phyloP scores from a whole-genome alignment of 2,113 vertebrate species.

The Prionailurus bengalensis region DNA sequence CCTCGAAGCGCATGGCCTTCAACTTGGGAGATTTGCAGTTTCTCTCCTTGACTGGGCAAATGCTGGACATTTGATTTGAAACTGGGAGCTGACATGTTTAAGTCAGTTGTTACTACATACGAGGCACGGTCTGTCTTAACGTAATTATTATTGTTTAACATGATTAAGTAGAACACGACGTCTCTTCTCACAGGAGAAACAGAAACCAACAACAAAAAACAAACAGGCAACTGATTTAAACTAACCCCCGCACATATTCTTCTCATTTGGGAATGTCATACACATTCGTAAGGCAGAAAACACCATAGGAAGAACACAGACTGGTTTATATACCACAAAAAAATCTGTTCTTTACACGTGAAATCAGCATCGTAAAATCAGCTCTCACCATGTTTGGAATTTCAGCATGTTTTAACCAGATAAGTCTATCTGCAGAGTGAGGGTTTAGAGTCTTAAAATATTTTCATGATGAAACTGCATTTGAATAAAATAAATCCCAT shows the following conservation, averaged over 20 bases:
- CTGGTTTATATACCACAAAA: fast-evolving
- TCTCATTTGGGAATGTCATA: not conserved
- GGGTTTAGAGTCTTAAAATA: not conserved
- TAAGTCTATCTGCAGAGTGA: not conserved
- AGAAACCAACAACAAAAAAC: not conserved
- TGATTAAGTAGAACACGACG: not conserved
- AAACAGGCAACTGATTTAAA: not conserved
- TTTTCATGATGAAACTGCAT: not conserved
- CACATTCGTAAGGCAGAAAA: not conserved
- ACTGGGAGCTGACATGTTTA: no score
- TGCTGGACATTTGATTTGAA: not conserved
- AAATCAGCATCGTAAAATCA: no score
- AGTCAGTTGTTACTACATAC: fast-evolving
- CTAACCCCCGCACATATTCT: no score
- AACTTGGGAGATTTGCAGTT: not conserved
- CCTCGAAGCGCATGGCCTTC: slow-evolving; percentile 54
- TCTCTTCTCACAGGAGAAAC: not conserved
- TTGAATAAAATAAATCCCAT: not conserved
- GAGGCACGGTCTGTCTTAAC: not conserved
- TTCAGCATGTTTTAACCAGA: not conserved
- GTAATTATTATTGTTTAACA: not conserved
- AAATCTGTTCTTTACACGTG: not conserved
- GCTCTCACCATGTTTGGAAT: not conserved
- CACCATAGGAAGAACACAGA: fast-evolving
- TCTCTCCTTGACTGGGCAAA: slow-evolving; percentile 3